phyloP scores from a whole-genome alignment of 2,797 vertebrate genomes.

The Arctocebus calabarensis region DNA sequence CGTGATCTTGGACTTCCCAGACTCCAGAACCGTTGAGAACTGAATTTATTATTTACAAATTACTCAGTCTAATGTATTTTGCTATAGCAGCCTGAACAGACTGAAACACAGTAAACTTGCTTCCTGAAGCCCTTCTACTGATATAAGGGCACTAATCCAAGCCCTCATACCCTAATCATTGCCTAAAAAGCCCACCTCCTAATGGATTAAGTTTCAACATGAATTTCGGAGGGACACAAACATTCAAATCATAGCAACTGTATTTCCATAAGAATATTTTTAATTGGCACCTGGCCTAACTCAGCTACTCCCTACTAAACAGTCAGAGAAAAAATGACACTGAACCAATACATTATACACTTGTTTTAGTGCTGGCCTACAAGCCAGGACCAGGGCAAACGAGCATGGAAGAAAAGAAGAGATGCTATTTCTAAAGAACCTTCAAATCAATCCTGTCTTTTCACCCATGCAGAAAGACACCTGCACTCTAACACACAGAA shows the following conservation, averaged over 20 bases:
- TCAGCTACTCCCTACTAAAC: constrained; percentile 47
- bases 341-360: not conserved
- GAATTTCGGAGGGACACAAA: not conserved
- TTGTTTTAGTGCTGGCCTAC: not conserved
- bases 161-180: not conserved
- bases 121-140: not conserved
- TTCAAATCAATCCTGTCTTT: not conserved
- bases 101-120: not conserved
- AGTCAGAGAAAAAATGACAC: constrained; percentile 26
- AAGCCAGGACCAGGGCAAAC: not conserved
- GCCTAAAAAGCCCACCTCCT: not conserved
- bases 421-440: not conserved
- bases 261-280: not conserved
- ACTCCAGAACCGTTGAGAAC: not conserved
- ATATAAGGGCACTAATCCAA: not conserved
- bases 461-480: not conserved
- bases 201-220: not conserved
- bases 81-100: not conserved
- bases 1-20: not conserved
- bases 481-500: not conserved
- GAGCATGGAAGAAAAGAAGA: not conserved
- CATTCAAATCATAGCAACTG: no score
- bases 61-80: not conserved
- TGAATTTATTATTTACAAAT: not conserved
- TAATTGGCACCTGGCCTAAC: not conserved